Base-by-base conservation (phyloP, 2,113 vertebrate species). In the Xiphophorus hellerii region DNA sequence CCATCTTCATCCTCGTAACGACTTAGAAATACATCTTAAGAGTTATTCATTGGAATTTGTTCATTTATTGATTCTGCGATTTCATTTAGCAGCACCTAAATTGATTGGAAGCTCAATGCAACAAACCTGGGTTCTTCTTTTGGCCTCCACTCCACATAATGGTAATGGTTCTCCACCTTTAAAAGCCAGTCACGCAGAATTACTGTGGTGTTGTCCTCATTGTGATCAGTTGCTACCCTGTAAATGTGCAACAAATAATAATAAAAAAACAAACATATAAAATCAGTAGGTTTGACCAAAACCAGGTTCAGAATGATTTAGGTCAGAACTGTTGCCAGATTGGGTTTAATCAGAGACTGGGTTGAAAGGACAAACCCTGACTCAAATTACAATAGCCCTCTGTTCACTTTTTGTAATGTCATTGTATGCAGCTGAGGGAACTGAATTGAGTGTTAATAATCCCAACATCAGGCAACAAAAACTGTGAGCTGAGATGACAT, bases 171-270 rank as follows among this genome's bases (percentile, higher is more conserved):
- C 92, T 96, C 95, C 28, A 97, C 93, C 0, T 95, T 95, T 77
- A 94, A 88, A 48, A 98, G 95, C 97, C 97, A 98, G 78, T 97
- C 95, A 4, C 93, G 94, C 48, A 98, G 93, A 66, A 97, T 74
- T 0, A 88, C 87, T 0, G 96, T 95, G 0, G 97, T 97, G 88
- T 97, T 97, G 93, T 98, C 97, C 11, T 88, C 60, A 28, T 96
- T 98, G 82, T 98, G 96, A 87, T 98, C 96, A 0, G 97, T 98
- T 3, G 96, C 97, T 37, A 97, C 96, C 97, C 97, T 98, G 94
- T 35, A 60, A 74, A 80, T 28, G 73, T 8, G 71, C 7, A 78
- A 69, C 7, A 86, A 69, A 67, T 10, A 77, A 66, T 48, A 13
- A 28, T 1, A 28, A 28, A 28, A 28, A 28, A 28, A 28, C 28